phyloP scores from a whole-genome alignment of 2,113 vertebrate genomes.

The Centrocercus urophasianus region DNA sequence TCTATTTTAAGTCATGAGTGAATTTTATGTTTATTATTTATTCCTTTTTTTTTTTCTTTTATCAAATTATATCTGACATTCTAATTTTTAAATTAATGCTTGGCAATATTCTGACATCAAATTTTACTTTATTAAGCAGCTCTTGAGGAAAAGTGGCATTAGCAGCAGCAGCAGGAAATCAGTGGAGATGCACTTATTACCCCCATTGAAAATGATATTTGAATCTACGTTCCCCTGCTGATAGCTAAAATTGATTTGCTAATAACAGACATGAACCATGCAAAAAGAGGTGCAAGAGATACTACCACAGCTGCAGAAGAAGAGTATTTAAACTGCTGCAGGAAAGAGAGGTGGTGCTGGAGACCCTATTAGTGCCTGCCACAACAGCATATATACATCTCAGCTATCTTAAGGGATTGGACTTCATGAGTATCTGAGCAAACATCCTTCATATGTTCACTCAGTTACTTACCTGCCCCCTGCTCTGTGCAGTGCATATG shows the following conservation, averaged over 20 bases:
- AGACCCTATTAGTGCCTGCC: neutral
- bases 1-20: neutral
- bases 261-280: neutral
- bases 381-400: neutral
- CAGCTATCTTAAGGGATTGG: neutral
- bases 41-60: neutral
- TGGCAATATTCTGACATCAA: neutral
- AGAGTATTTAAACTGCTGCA: neutral
- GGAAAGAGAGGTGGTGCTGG: neutral
- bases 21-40: neutral
- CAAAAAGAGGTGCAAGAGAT: neutral
- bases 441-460: neutral
- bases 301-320: neutral
- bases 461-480: neutral
- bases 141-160: neutral
- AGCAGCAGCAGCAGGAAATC: neutral
- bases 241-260: accelerated
- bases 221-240: neutral
- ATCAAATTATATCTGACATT: neutral
- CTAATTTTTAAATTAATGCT: neutral
- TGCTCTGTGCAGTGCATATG: neutral
- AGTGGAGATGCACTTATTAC: neutral
- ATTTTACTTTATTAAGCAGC: neutral
- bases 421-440: neutral
- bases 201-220: neutral